phyloP scores from a whole-genome alignment of 2,797 vertebrate genomes.

The Sphenodon punctatus region DNA sequence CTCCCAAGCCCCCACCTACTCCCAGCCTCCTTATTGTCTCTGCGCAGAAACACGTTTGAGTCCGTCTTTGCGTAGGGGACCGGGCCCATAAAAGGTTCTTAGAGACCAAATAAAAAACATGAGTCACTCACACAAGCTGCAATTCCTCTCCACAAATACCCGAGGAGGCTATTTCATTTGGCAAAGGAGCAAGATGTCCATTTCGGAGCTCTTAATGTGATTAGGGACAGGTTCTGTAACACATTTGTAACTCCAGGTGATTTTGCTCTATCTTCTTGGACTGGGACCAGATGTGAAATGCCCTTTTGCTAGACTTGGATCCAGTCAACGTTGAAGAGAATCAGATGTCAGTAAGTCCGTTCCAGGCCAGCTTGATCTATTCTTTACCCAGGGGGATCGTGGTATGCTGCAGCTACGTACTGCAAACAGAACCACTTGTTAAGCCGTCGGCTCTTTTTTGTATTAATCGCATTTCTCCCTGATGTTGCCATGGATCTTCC shows the following conservation, averaged over 20 bases:
- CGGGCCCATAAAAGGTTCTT: slow-evolving; percentile 25
- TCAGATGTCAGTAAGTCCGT: slow-evolving; percentile 41
- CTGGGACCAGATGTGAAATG: slow-evolving; percentile 33
- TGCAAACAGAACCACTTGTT: slow-evolving; percentile 5
- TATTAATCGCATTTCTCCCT: slow-evolving; percentile 20
- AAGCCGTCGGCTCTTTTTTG: not conserved
- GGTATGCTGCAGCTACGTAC: not conserved
- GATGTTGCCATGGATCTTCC: not conserved
- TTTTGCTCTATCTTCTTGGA: slow-evolving; percentile 57
- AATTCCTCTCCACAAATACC: slow-evolving; percentile 64
- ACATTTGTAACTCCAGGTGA: slow-evolving; percentile 65
- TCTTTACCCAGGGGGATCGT: slow-evolving; percentile 43
- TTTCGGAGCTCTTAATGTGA: slow-evolving; percentile 65
- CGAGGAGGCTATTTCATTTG: slow-evolving; percentile 60
- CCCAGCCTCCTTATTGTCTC: not conserved
- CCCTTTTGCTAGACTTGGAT: slow-evolving; percentile 51
- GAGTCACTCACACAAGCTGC: slow-evolving; percentile 28
- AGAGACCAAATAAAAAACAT: slow-evolving; percentile 59
- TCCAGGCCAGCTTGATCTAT: slow-evolving; percentile 42
- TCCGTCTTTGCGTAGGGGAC: slow-evolving; percentile 15
- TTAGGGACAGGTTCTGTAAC: slow-evolving; percentile 71
- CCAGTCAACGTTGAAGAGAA: slow-evolving; percentile 48
- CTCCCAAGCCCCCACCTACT: not conserved
- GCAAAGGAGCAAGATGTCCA: slow-evolving; percentile 50
- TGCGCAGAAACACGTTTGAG: slow-evolving; percentile 19